Conservation (phyloP, 1,140 invertebrate genomes). For the Platyscapa corneri region DNA sequence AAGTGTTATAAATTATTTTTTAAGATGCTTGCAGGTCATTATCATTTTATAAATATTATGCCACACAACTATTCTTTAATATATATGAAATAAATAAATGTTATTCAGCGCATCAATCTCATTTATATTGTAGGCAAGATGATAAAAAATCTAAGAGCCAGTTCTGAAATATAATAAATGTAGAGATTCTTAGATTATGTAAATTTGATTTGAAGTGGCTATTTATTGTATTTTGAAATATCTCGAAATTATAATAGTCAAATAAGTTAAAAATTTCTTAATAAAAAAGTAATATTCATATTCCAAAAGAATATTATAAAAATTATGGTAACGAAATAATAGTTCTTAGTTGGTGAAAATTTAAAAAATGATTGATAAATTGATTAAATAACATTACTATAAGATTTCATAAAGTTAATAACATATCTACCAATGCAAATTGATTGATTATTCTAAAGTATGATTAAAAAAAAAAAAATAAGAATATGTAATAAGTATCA, state of each 20-base stretch:
- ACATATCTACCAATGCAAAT: no score
- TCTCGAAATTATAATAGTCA: no score
- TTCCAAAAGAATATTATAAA: neutral
- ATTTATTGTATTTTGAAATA: no score
- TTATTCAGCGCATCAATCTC: neutral
- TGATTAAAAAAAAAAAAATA: no score
- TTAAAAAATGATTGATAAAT: no score
- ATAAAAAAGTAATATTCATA: no score
- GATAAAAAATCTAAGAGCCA: neutral
- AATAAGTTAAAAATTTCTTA: no score
- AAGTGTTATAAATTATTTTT: neutral
- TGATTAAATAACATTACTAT: no score
- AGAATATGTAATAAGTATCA: no score
- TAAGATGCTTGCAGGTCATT: neutral
- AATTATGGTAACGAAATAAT: neutral
- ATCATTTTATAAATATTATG: neutral
- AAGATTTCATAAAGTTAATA: neutral
- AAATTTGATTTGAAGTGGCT: no score
- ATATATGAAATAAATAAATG: slow-evolving; percentile 5
- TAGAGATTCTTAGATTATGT: no score
- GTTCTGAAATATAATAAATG: neutral
- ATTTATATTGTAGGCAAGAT: neutral
- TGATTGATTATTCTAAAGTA: no score
- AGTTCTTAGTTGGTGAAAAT: neutral
- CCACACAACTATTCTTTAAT: neutral